These are phyloP conservation scores for Plagiodera versicolora DNA, from an alignment of 2,888 invertebrate species.

Conservation along the genomic window DNA sequence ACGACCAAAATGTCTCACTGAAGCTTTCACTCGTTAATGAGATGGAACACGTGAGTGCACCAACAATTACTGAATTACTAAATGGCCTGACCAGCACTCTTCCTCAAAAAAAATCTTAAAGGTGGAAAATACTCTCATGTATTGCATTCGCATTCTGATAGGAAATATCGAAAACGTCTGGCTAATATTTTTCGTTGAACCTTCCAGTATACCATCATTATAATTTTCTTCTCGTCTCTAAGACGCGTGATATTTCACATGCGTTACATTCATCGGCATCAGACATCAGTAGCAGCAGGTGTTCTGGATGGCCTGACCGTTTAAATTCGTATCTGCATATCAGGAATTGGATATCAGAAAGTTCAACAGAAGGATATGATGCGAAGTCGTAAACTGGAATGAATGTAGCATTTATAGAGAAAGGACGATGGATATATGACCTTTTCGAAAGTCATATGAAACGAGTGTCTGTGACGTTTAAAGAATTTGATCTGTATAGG, in stretches of 20 bases:
- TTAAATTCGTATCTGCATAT: conserved; percentile 49
- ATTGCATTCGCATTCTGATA: not conserved
- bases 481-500: conserved; percentile 11
- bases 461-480: conserved; percentile 22
- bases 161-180: conserved; percentile 10
- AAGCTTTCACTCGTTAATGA: no score
- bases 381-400: conserved; percentile 37
- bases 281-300: conserved; percentile 47
- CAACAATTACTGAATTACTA: no score
- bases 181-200: conserved; percentile 12
- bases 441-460: conserved; percentile 31
- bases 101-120: no score
- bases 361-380: conserved; percentile 12
- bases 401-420: conserved; percentile 36
- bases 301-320: conserved; percentile 43
- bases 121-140: not conserved
- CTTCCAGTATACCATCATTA: conserved; percentile 24
- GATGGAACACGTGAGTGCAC: no score
- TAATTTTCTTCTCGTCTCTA: conserved; percentile 32
- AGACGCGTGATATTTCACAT: conserved; percentile 40
- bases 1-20: no score
- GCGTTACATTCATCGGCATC: conserved; percentile 42
- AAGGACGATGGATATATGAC: conserved; percentile 30
- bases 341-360: conserved; percentile 25
- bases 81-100: no score